phyloP scores from a whole-genome alignment of 2,113 vertebrate genomes.

The Neofelis nebulosa region DNA sequence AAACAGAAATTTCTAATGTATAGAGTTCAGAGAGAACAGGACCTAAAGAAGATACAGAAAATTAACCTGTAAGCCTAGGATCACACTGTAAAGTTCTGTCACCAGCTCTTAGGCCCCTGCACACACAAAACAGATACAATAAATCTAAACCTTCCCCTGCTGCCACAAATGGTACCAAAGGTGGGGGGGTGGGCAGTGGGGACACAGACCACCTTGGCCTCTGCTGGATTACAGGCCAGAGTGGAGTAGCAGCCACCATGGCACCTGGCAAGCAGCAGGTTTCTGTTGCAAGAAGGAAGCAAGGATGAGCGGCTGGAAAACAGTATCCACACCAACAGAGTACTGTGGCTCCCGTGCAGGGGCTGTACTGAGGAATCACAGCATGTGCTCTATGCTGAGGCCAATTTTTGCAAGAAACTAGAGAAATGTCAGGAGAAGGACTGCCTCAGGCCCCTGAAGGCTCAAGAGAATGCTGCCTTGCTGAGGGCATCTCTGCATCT shows the following conservation, averaged over 20 bases:
- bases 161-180: background rate
- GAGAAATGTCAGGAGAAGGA: background rate
- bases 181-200: background rate
- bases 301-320: background rate
- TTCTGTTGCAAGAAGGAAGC: background rate
- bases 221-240: background rate
- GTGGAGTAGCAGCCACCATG: background rate
- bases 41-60: background rate
- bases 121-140: background rate
- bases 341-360: background rate
- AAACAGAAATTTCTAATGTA: background rate
- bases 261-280: background rate
- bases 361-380: background rate
- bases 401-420: background rate
- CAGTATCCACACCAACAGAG: background rate
- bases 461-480: background rate
- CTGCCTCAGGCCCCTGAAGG: background rate
- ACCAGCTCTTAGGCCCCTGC: background rate
- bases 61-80: background rate
- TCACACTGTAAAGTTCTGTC: background rate
- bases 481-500: background rate
- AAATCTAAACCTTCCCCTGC: background rate
- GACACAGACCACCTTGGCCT: background rate
- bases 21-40: background rate
- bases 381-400: background rate